Base-by-base conservation (phyloP, 1,140 invertebrate species). In the Trichonephila inaurata region DNA sequence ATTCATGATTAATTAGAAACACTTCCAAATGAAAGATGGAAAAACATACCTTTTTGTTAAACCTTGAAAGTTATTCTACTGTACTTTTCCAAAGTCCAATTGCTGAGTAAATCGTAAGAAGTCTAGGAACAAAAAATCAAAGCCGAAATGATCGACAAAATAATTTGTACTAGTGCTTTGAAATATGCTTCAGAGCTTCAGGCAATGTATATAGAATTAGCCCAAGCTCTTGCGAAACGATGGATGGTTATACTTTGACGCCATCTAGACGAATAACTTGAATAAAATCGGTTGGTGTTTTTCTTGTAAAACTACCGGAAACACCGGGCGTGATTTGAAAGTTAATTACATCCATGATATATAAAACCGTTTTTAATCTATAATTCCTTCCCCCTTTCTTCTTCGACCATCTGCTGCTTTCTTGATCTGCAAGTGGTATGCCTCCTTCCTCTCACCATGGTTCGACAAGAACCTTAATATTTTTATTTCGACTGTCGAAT, bases 301-400 rank as follows among this genome's bases (percentile, higher is more conserved):
- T 51, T 89, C 51, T 61, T 58, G 14, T 51, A 89, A 40, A 40
- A 89, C 64, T 44, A 89, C 87, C 62, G 87, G 87, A 89, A 89
- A 66, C 64, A n/a, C 19, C 58, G 16, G 33, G 64, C 87, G 40
- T 89, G 87, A 69, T 66, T 69, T 40, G 87, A 51, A 89, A 66
- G 33, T 89, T 89, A 89, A 89, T 89, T 61, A 89, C 58, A 19
- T 64, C 21, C 87, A 19, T 69, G 87, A 51, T 89, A 89, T 89
- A 89, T 83, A 58, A 89, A 66, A 62, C 33, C 61, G 87, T 89
- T 89, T 89, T 89, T 89, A 83, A 33, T 58, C 85, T 33, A 62
- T 33, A 87, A 28, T 61, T 66, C 21, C 62, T 44, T 33, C 62
- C 87, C 62, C 87, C 28, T 89, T 66, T 28, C 28, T 18, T 62